Evolutionary conservation across 2,113 vertebrate genomes (phyloP).

Genomic region (Spea bombifrons): DNA sequence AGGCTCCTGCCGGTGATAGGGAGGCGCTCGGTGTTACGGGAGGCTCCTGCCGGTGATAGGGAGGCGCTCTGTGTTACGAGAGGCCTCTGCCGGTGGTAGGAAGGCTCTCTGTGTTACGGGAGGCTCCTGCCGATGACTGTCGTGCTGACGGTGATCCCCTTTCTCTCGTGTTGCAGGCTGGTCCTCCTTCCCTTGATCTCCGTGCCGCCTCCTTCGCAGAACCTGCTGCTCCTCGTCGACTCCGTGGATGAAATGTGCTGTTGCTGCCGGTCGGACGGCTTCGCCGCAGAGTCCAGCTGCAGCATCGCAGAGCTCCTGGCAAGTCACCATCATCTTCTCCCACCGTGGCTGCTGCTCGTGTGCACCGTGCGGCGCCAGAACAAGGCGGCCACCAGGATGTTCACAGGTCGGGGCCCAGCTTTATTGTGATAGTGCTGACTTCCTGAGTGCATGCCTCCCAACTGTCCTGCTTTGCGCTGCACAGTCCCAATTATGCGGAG

Average conservation of each 20-base stretch:
- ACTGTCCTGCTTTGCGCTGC: too few relatives aligned
- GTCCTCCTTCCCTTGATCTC: conserved; percentile 68
- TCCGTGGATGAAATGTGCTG: conserved; percentile 63
- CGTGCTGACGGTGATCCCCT: too few relatives aligned
- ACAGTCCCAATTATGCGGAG: too few relatives aligned
- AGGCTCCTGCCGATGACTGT: too few relatives aligned
- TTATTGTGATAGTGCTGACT: too few relatives aligned
- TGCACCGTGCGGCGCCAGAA: conserved; percentile 72
- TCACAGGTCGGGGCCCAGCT: conserved; percentile 62
- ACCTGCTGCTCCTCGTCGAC: conserved; percentile 71
- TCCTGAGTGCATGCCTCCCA: too few relatives aligned
- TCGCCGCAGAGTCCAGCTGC: conserved; percentile 43
- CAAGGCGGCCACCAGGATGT: conserved; percentile 69
- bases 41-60: neutral
- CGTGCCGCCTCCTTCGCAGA: conserved; percentile 65
- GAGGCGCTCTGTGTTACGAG: neutral
- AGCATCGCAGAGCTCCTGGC: conserved; percentile 70
- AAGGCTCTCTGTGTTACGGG: too few relatives aligned
- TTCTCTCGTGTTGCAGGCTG: conserved; percentile 53
- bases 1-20: neutral
- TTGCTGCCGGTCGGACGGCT: conserved; percentile 18
- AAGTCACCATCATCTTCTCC: conserved; percentile 67
- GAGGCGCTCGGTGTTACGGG: neutral
- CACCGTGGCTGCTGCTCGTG: conserved; percentile 73
- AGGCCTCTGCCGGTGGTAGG: neutral